Base-by-base conservation (phyloP, 2,797 vertebrate genomes). In the Acipenser ruthenus region DNA sequence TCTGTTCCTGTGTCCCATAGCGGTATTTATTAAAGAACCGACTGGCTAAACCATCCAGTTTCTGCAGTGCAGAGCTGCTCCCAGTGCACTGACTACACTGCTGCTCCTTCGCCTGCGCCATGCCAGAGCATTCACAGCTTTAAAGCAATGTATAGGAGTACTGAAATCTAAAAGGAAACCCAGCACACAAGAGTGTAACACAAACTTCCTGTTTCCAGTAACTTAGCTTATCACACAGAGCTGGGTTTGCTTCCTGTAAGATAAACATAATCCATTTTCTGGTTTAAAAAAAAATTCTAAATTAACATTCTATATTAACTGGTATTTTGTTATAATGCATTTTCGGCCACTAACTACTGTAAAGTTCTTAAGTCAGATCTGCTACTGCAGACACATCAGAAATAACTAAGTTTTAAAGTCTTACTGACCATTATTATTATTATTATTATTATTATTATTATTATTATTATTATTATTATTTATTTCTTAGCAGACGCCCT, bases 181-280 rank as follows among this genome's bases (percentile, higher is more conserved):
- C 61, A 55, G 66, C 72, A 68, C 15, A 18, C 67, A 74, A 66
- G 68, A 67, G 56, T 78, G 73, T 70, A 78, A 84, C 64, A 83
- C 74, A 75, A 70, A 86, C 92, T 99, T 99, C 95, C 96, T 97
- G 94, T 92, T 83, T 78, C 85, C 80, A 83, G 81, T 37, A 37
- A 5, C 37, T 80, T 76, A 80, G 75, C 74, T 87, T 81, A 89
- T 87, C 89, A 73, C 87, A 82, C 5, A 59, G 23, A 71, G 37
- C 15, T 68, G 76, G 75, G 77, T 60, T 70, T 76, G 79, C 86
- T 90, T 91, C 89, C 89, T 90, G 88, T 89, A 85, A 53, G 59
- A 69, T 73, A 69, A 59, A 68, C 68, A 50, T 55, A 55, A 52
- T 70, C 37, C 3, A 37, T 37, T 37, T 37, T 37, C 4, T 37